Base-by-base conservation (phyloP, 2,113 vertebrate species). In the Varanus komodoensis region DNA sequence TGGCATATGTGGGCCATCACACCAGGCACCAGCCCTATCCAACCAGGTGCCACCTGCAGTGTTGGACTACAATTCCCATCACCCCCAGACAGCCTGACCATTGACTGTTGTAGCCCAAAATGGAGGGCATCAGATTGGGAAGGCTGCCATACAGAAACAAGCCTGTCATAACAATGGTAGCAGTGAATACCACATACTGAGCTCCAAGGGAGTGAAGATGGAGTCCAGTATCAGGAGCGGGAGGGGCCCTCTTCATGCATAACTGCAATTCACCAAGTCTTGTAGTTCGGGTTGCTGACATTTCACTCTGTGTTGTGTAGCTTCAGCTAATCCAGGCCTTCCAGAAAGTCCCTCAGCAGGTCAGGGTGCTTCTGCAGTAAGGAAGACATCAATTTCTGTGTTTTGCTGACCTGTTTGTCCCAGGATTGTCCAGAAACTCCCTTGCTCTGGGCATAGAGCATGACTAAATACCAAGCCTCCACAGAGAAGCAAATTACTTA, bases 381-480 rank as follows among this genome's bases (percentile, higher is more conserved):
- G 75, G 50, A 86, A 80, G 89, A 71, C 19, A 69, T 86, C 89
- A 86, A 80, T 80, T 90, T 80, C 29, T 64, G 73, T 48, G 38
- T 19, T 64, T 11, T 8, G 38, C 12, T 80, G 83, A 71, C 83
- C 83, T 50, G 69, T 86, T 86, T 80, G 83, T 79, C 61, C 52
- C n/a, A 85, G 75, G 86, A 57, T 54, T 79, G 50, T 57, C 81
- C 89, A 86, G 89, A 57, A 29, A 85, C 64, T 80, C 83, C 83
- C 83, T 89, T 86, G 89, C 89, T 80, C 75, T 64, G 86, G 83
- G 89, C 89, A 71, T 32, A 57, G 12, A 71, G 17, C 27, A 85
- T 50, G 38, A 82, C 74, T 85, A 87, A 87, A n/a, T 57, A 87
- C 78, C 86, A 29, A 48, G 48, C 86, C 54, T 85, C 50, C 1